Evolutionary conservation across 1,140 invertebrate species (phyloP), one percentile per base, ranked within the genome.

Genomic region (Sipha flava): DNA sequence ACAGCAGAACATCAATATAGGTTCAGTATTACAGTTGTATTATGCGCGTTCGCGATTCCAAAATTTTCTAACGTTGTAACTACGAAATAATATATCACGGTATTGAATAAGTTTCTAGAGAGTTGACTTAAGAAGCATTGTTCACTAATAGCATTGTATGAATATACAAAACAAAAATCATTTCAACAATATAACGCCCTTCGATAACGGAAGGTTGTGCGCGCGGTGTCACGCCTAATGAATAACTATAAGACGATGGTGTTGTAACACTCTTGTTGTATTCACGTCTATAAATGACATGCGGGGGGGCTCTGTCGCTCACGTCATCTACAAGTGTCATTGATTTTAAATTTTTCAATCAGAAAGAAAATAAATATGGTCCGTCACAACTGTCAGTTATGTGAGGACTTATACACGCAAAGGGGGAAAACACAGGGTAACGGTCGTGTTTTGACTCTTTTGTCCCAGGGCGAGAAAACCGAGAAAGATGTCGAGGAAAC

Each of bases 401-500:
- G 37, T 37, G 52, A 77, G 34, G 34, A 7, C 34, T 37, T n/a
- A n/a, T n/a, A n/a, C n/a, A n/a, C n/a, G n/a, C n/a, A 10, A 40
- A 40, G 10, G 10, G 37, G 37, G 37, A n/a, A n/a, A n/a, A n/a
- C n/a, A n/a, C n/a, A n/a, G n/a, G 34, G 14, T 52, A 59, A 77
- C 34, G 52, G 54, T 57, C 9, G 52, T 77, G 52, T 77, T 77
- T 59, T 77, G 73, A 77, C 73, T 77, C 52, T 59, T 26, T 77
- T 59, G 52, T 75, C 18, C 14, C 14, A 34, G 1, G 5, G 6
- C 5, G 26, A 31, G 29, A 31, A 59, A 26, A 29, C 26, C 9
- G 40, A 18, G 57, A n/a, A n/a, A n/a, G n/a, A n/a, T n/a, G n/a
- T n/a, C n/a, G n/a, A n/a, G n/a, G 37, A 40, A 40, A 40, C 37